Evolutionary conservation across 2,113 vertebrate genomes (phyloP), one percentile per base, ranked within the genome.

Genomic region (Corydoras sp.): DNA sequence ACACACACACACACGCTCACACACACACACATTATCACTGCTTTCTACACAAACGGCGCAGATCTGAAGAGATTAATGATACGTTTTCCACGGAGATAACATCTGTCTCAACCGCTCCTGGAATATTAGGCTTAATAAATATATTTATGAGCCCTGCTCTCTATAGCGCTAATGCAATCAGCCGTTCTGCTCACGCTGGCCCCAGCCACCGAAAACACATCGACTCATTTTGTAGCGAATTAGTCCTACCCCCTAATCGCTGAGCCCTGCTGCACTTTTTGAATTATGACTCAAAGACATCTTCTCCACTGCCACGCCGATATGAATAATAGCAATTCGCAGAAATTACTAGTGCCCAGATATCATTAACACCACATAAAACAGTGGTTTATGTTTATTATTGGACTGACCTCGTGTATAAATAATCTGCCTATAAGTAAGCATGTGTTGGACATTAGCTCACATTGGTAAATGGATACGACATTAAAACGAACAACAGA

Each of bases 311-410:
- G 90, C 89, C 93, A 92, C 89, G 92, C 89, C 92, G 29, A 9
- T 78, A 90, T 95, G 93, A 97, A 93, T 98, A 95, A 97, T 95
- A 95, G 93, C 91, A 93, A 93, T 97, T 96, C 93, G 93, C 93
- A 97, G 71, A 96, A 95, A 91, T 95, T 94, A 92, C 92, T 91
- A 91, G 89, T 93, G 93, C 97, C 94, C 92, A 92, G 92, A 95
- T 97, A 97, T 98, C 92, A 98, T 98, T 98, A 97, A 93, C 91
- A 80, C 92, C 91, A 92, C 94, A 97, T 99, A 97, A 74, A 98
- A 93, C 92, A 88, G 90, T 88, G 92, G 91, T 93, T 95, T 92
- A 93, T 94, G 94, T 97, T 98, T 98, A 98, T 97, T 94, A 92
- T 93, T 84, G 90, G 86, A 90, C 91, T 92, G 93, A 95, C 93